Evolutionary conservation across 2,888 invertebrate genomes (phyloP), one percentile per base, ranked within the genome.

Genomic region (Helicoverpa assulta): DNA sequence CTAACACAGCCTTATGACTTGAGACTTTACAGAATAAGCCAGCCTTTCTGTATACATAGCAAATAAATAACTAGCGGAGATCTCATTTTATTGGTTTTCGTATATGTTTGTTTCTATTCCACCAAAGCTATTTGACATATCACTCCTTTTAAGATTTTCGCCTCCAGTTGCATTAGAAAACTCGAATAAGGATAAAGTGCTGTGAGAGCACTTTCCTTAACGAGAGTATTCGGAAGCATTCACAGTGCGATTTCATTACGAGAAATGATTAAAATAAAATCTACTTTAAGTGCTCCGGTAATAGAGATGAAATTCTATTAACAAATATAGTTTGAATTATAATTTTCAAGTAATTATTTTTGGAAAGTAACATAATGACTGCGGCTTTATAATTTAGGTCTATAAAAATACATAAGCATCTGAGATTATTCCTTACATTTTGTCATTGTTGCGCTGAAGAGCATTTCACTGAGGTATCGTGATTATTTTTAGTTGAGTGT

Each of bases 191-290:
- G 29, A 29, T 29, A 29, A 50, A 54, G 7, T 33, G 54, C 54
- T 54, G 26, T 33, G 54, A 54, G 8, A 33, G 8, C 54, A 54
- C 54, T 54, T 54, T 29, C 54, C 54, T n/a, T 29, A 54, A 54
- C 29, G 2, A 29, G 29, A 33, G 29, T 54, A 54, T 33, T 29
- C 54, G 54, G 54, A 54, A 33, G 54, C 54, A 33, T 54, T 54
- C 33, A 54, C 33, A 54, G 3, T 33, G 33, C 18, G 54, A 18
- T 8, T 55, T 55, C 54, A 54, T 6, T 54, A 54, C n/a, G 7
- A 26, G 54, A 54, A 54, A 54, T 54, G 26, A 54, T 7, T 54
- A 29, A 54, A 54, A 54, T 54, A 54, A 54, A 29, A 54, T 33
- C 29, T n/a, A 54, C 29, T 54, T 54, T 29, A 54, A 54, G 54